Evolutionary conservation across 2,797 vertebrate species (phyloP), one percentile per base, ranked within the genome.

Genomic region (Tangara arthus): DNA sequence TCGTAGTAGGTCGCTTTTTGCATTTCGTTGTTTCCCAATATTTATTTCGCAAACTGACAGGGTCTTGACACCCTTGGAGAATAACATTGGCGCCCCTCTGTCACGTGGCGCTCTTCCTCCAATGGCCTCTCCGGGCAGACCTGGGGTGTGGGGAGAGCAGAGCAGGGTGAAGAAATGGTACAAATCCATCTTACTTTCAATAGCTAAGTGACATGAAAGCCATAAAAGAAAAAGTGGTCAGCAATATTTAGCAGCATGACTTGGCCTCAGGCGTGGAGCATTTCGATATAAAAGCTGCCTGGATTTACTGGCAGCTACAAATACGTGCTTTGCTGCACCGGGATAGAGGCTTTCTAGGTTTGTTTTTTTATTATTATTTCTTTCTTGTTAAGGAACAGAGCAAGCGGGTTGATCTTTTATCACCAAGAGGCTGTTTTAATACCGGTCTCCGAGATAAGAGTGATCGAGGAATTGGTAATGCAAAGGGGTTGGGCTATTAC

Each of bases 171-270:
- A 98, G 98, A 99, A 99, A 99, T 99, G 97, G 98, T 97, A 97
- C 97, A 98, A 98, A 99, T 99, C 99, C 99, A 99, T 99, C 99
- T 99, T 99, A 99, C 99, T 99, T 98, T 99, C 98, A 99, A 99
- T 99, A 98, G 99, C 98, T 98, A 98, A 98, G 97, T 99, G 99
- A 99, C 99, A 99, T 98, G 97, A 98, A 98, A 98, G 99, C 98
- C 98, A 99, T 98, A 98, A 98, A 98, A 98, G 98, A 98, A 98
- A 98, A 99, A 99, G 98, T 98, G 98, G 98, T 98, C 98, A 98
- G 98, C 98, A 98, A 98, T 99, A 98, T 98, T 98, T 98, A 97
- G 98, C 98, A 98, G 97, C 98, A 98, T 97, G 98, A 98, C 97
- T 98, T 98, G 97, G 98, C 98, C 98, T 97, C 96, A 89, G 97